These are phyloP conservation scores for Epistrophe grossulariae DNA, from an alignment of 2,888 invertebrate species.

Conservation along the genomic window DNA sequence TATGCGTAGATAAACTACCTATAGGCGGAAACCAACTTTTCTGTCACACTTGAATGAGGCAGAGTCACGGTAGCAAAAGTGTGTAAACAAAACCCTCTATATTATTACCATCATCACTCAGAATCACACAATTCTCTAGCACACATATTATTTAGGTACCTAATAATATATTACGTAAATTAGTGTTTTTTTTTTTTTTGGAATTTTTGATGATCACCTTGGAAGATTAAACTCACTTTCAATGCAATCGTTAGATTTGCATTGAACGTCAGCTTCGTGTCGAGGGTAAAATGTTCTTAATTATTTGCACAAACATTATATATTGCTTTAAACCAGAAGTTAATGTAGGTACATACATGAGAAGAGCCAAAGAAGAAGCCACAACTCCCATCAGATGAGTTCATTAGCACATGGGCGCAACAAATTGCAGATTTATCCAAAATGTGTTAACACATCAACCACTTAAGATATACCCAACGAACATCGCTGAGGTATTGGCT, in stretches of 20 bases:
- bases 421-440: slow-evolving; percentile 52
- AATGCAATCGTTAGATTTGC: slow-evolving; percentile 40
- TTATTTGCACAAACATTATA: slow-evolving; percentile 20
- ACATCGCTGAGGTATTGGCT: neutral
- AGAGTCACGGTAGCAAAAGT: slow-evolving; percentile 29
- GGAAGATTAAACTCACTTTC: slow-evolving; percentile 17
- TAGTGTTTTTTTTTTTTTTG: too few relatives aligned
- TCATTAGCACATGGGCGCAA: slow-evolving; percentile 53
- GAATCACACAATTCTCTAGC: slow-evolving; percentile 15
- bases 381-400: neutral
- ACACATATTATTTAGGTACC: too few relatives aligned
- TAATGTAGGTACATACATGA: neutral
- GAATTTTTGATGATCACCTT: slow-evolving; percentile 15
- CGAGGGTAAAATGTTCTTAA: slow-evolving; percentile 30
- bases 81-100: slow-evolving; percentile 2
- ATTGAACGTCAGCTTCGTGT: neutral
- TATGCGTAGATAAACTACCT: neutral
- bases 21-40: slow-evolving; percentile 1
- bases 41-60: slow-evolving; percentile 8
- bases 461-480: neutral
- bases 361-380: neutral
- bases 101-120: neutral
- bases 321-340: neutral
- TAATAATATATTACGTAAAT: slow-evolving; percentile 14
- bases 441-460: slow-evolving; percentile 36